Evolutionary conservation across 2,888 invertebrate genomes (phyloP).

Genomic region (Dichetophora obliterata): DNA sequence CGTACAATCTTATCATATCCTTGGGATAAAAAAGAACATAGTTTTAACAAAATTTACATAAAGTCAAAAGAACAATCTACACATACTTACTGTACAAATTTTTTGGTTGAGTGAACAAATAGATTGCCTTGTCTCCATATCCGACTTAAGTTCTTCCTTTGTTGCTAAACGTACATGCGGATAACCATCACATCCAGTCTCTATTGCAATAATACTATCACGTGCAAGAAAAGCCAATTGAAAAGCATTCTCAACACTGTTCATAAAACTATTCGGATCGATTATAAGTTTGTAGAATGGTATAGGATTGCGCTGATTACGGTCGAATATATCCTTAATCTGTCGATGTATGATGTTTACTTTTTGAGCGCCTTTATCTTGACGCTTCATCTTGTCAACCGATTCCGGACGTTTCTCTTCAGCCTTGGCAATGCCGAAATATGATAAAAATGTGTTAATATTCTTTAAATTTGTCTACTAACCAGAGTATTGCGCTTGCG

Average conservation of each 20-base stretch:
- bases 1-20: constrained; percentile 59
- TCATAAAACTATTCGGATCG: constrained; percentile 72
- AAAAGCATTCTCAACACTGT: constrained; percentile 74
- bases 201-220: constrained; percentile 71
- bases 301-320: constrained; percentile 69
- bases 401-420: constrained; percentile 71
- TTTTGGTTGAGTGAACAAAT: constrained; percentile 59
- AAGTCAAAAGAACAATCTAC: no score
- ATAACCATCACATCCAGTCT: constrained; percentile 65
- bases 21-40: constrained; percentile 44
- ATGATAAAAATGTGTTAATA: background rate
- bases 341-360: constrained; percentile 71
- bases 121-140: constrained; percentile 56
- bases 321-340: constrained; percentile 67
- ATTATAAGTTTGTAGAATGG: constrained; percentile 73
- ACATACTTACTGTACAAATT: constrained; percentile 53
- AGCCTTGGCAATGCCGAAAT: constrained; percentile 51
- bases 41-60: background rate
- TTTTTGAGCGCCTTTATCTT: constrained; percentile 72
- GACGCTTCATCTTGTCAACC: constrained; percentile 69
- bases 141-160: constrained; percentile 41
- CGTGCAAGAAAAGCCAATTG: constrained; percentile 74
- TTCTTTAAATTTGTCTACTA: constrained; percentile 11
- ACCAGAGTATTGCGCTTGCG: constrained; percentile 61
- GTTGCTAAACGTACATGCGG: constrained; percentile 58